Percentiles rank a stretch among this genome's conserved stretches.
phyloP scores from a whole-genome alignment of 2,888 invertebrate species.

The Dicycla oo region DNA sequence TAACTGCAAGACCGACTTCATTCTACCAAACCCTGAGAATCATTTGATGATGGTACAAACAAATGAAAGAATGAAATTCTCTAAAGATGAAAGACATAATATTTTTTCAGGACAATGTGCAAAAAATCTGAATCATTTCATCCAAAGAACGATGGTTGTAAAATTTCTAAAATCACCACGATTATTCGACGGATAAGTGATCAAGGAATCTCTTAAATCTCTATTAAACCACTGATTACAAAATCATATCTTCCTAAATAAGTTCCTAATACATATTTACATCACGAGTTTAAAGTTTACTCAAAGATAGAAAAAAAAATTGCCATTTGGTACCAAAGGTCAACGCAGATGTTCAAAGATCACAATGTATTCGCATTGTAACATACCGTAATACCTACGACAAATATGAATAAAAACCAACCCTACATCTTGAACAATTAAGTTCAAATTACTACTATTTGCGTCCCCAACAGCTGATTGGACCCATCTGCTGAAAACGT shows the following conservation, averaged over 20 bases:
- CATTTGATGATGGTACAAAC: too few species aligned
- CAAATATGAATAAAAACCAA: slow-evolving; percentile 51
- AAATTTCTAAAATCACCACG: too few species aligned
- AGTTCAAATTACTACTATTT: slow-evolving; percentile 48
- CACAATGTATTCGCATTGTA: slow-evolving; percentile 37
- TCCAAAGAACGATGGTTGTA: too few species aligned
- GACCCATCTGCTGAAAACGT: slow-evolving; percentile 33
- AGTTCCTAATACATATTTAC: slow-evolving; percentile 43
- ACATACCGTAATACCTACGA: slow-evolving; percentile 28
- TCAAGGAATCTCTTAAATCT: too few species aligned
- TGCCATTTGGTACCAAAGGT: slow-evolving; percentile 66
- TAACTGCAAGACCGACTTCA: too few species aligned
- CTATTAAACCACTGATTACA: too few species aligned
- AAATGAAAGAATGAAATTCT: not conserved
- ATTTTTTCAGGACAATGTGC: not conserved
- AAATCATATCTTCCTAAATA: not conserved
- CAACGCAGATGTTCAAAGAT: slow-evolving; percentile 61
- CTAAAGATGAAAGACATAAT: not conserved
- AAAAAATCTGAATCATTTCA: too few species aligned
- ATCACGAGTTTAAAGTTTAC: slow-evolving; percentile 32
- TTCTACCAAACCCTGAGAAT: too few species aligned
- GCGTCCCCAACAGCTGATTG: slow-evolving; percentile 55
- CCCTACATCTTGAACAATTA: slow-evolving; percentile 1
- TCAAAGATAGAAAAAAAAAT: slow-evolving; percentile 45
- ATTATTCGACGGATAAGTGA: too few species aligned